Evolutionary conservation across 2,797 vertebrate species (phyloP).

Genomic region (Cyclopterus lumpus): DNA sequence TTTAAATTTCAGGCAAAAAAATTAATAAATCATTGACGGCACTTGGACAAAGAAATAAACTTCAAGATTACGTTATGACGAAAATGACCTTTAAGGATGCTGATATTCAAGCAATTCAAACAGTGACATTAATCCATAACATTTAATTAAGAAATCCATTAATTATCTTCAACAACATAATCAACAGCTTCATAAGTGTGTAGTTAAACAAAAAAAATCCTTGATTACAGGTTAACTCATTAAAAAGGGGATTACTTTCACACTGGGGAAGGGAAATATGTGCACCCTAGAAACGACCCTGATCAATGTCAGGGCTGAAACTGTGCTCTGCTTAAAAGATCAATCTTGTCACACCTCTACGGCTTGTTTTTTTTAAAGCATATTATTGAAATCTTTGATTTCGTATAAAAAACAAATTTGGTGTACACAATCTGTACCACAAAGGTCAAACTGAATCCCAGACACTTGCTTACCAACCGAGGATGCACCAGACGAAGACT

Average conservation of each 20-base stretch:
- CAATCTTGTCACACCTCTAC: not conserved
- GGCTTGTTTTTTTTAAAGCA: constrained; percentile 11
- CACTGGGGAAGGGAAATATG: not conserved
- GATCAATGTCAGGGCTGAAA: constrained; percentile 12
- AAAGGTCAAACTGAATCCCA: constrained; percentile 19
- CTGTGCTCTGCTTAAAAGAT: constrained; percentile 3
- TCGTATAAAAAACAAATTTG: constrained; percentile 13
- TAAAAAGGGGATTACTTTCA: not conserved
- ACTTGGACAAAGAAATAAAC: constrained; percentile 55
- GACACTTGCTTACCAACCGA: constrained; percentile 9
- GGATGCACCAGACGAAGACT: constrained; percentile 3
- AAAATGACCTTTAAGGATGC: constrained; percentile 26
- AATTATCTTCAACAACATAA: not conserved
- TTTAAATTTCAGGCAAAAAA: constrained; percentile 28
- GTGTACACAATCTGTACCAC: constrained; percentile 10
- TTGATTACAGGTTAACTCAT: not conserved
- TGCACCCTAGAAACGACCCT: not conserved
- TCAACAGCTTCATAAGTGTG: not conserved
- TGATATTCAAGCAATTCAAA: constrained; percentile 13
- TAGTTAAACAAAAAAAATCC: constrained; percentile 10
- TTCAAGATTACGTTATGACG: constrained; percentile 37
- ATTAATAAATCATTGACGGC: constrained; percentile 27
- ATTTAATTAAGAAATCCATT: not conserved
- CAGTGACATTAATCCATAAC: not conserved
- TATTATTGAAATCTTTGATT: constrained; percentile 18